Evolutionary conservation across 2,888 invertebrate species (phyloP), one percentile per base, ranked within the genome.

Genomic region (Junonia oenone): DNA sequence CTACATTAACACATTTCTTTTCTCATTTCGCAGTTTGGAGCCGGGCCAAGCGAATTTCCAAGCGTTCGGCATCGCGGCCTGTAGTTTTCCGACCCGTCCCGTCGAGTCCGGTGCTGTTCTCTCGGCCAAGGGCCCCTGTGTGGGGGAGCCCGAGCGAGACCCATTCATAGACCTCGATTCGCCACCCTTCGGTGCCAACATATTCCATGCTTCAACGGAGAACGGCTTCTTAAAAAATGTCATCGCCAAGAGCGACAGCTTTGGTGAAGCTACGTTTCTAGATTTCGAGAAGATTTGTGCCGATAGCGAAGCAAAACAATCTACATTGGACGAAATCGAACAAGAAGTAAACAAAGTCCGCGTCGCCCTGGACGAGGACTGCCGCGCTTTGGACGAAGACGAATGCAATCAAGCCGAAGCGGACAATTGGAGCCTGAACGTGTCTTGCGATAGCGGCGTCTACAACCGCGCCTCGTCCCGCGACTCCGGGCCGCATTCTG

Each of bases 11-110:
- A 71, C 76, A 74, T 87, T 88, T 88, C 86, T 90, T 90, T 89
- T 89, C 89, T 87, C 89, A 87, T 89, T 89, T 90, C 85, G 81
- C 91, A 89, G 90, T 81, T 91, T 91, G 91, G 90, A 91, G 83
- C 82, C 87, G 87, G 83, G 91, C 90, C 91, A 91, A 91, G 80
- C 81, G 81, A 83, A 83, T 84, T 90, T 90, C 75, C 90, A 84
- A 87, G 84, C 88, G 86, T 85, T 83, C 82, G 79, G 79, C 71
- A 75, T 81, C 75, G 84, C 85, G 76, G 81, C 72, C 84, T 84
- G 87, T 90, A 90, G 90, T 90, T 89, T 90, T 89, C 87, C 89
- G 83, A 87, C 77, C 75, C 78, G 67, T 68, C 76, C 82, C 83
- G 85, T 75, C 83, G 89, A 81, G 87, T 78, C 81, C 82, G 81